phyloP scores from a whole-genome alignment of 2,113 vertebrate genomes.

The Halichoerus grypus region DNA sequence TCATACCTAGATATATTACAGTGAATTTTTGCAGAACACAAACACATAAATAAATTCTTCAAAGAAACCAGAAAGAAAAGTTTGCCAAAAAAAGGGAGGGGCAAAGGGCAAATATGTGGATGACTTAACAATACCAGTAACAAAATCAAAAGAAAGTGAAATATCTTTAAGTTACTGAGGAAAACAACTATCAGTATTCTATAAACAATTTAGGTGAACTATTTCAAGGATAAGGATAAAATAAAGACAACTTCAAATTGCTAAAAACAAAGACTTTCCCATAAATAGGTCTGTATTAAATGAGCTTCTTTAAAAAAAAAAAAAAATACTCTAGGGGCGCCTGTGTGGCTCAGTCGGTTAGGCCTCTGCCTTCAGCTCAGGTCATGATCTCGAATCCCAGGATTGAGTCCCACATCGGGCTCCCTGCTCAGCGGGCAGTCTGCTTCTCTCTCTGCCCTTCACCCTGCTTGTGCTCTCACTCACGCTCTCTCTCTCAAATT shows the following conservation, averaged over 20 bases:
- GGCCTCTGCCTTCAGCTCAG: no score
- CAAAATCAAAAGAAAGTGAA: slow-evolving; percentile 3
- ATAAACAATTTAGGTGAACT: not conserved
- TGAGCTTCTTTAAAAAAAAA: not conserved
- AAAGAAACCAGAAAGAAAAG: not conserved
- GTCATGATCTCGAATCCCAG: no score
- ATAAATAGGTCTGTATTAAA: not conserved
- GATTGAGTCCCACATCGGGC: no score
- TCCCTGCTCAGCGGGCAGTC: no score
- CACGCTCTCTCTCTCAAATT: no score
- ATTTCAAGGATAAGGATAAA: not conserved
- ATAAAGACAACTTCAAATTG: not conserved
- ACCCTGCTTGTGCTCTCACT: no score
- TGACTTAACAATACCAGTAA: not conserved
- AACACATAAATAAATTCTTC: not conserved
- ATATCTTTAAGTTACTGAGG: not conserved
- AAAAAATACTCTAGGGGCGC: no score
- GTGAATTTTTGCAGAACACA: not conserved
- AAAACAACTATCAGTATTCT: not conserved
- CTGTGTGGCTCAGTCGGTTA: no score
- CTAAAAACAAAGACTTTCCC: not conserved
- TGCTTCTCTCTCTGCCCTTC: no score
- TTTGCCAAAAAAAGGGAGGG: not conserved
- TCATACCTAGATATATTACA: not conserved
- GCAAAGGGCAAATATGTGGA: not conserved